Evolutionary conservation across 1,140 invertebrate species (phyloP).

Genomic region (Drosophila nigromelanica): DNA sequence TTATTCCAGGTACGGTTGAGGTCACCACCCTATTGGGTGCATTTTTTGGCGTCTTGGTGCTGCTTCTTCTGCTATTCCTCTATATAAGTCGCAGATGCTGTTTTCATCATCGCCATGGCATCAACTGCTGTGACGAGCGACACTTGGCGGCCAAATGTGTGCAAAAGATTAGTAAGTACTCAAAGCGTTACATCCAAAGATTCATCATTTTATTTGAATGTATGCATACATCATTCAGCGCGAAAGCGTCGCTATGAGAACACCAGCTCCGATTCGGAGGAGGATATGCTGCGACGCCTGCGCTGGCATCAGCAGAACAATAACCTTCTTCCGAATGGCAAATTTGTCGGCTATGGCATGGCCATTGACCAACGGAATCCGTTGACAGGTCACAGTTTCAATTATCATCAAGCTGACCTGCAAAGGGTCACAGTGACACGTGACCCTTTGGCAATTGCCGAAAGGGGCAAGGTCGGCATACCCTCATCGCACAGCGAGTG

Average conservation of each 20-base stretch:
- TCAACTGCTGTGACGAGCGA: slow-evolving; percentile 87
- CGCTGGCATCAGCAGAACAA: slow-evolving; percentile 84
- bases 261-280: slow-evolving; percentile 90
- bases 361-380: slow-evolving; percentile 66
- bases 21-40: slow-evolving; percentile 92
- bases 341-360: slow-evolving; percentile 72
- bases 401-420: slow-evolving; percentile 73
- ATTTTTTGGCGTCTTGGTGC: slow-evolving; percentile 89
- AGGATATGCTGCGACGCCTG: slow-evolving; percentile 88
- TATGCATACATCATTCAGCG: slow-evolving; percentile 43
- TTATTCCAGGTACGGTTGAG: slow-evolving; percentile 88
- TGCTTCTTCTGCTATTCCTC: slow-evolving; percentile 91
- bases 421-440: slow-evolving; percentile 75
- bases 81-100: slow-evolving; percentile 92
- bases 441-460: slow-evolving; percentile 81
- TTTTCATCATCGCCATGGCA: slow-evolving; percentile 86
- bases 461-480: slow-evolving; percentile 83
- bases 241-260: slow-evolving; percentile 84
- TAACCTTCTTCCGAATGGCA: slow-evolving; percentile 54
- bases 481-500: slow-evolving; percentile 83
- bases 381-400: slow-evolving; percentile 67
- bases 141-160: slow-evolving; percentile 84
- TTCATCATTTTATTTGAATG: not conserved
- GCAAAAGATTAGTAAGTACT: slow-evolving; percentile 84
- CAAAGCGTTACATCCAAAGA: not conserved